Base-by-base conservation (phyloP, 2,888 invertebrate genomes). In the Listrodromus nycthemerus region DNA sequence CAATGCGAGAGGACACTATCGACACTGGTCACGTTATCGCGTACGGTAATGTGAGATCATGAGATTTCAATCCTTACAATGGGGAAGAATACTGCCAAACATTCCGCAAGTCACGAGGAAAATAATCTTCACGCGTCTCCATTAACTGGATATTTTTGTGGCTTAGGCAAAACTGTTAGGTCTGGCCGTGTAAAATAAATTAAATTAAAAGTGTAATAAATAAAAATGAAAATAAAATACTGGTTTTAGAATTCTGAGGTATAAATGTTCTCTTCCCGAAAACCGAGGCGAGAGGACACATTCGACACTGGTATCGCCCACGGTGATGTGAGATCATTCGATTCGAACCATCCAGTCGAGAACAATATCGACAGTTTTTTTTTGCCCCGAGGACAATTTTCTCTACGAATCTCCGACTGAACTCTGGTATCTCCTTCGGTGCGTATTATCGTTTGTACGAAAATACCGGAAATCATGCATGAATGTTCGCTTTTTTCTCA, bases 161-260 rank as follows among this genome's bases (percentile, higher is more conserved):
- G 41, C 41, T 13, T 45, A 13, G 41, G 41, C 16, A 45, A 45
- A 45, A 45, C 41, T 16, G 41, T 4, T 8, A 8, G 8, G 7
- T 33, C 33, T 33, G 33, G 6, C 6, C 33, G 33, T 33, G 33
- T 33, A 33, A 33, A 33, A 33, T 33, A 33, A 6, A 33, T 7
- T 33, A 33, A 33, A 7, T 33, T 1, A 33, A 33, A 33, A 0
- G 5, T 7, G 0, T 5, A 37, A 8, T 37, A 8, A 37, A 37
- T 33, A 8, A 8, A 37, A 8, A 37, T 37, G 8, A 37, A 8
- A n/a, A n/a, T n/a, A 89, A 91, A 90, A 89, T 85, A 86, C 86
- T 77, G 66, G 86, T 80, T 84, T 83, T 82, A 79, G 13, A 41
- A 58, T 48, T 73, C 30, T 5, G 45, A 33, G 21, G 2, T 21